Evolutionary conservation across 1,140 invertebrate genomes (phyloP).

Genomic region (Mamestra configurata): DNA sequence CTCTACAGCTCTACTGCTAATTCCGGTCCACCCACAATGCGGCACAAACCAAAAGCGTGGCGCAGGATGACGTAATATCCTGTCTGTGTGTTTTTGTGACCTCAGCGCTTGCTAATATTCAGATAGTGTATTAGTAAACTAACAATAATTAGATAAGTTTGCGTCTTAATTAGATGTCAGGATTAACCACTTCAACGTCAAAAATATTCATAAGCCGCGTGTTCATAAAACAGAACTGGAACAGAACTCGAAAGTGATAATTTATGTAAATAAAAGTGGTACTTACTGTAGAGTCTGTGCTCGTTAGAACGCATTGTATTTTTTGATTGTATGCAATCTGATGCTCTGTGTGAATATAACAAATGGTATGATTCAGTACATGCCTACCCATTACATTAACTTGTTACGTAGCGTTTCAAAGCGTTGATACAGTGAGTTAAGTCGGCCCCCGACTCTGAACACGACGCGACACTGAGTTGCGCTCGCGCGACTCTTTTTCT

Average conservation of each 20-base stretch:
- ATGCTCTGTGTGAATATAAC: neutral
- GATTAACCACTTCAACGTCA: neutral
- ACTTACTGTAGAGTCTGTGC: neutral
- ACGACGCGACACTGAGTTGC: slow-evolving; percentile 11
- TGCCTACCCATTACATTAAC: neutral
- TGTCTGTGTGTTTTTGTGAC: slow-evolving; percentile 38
- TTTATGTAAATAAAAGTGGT: neutral
- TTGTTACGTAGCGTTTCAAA: slow-evolving; percentile 16
- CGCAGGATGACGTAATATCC: slow-evolving; percentile 63
- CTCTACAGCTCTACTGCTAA: neutral
- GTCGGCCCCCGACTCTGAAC: slow-evolving; percentile 8
- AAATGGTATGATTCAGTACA: slow-evolving; percentile 16
- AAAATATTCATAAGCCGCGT: neutral
- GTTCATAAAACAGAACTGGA: neutral
- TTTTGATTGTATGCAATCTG: slow-evolving; percentile 9
- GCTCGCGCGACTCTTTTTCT: slow-evolving; percentile 29
- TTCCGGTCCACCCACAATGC: slow-evolving; percentile 28
- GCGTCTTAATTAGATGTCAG: slow-evolving; percentile 4
- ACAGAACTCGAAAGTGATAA: too few species aligned
- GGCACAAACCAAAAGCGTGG: slow-evolving; percentile 32
- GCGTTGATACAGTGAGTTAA: slow-evolving; percentile 19
- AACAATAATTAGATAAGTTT: slow-evolving; percentile 16
- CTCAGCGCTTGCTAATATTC: slow-evolving; percentile 24
- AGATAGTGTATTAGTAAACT: slow-evolving; percentile 20
- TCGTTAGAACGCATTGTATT: neutral